Evolutionary conservation across 2,797 vertebrate genomes (phyloP), one percentile per base, ranked within the genome.

Genomic region (Arremon aurantiirostris): DNA sequence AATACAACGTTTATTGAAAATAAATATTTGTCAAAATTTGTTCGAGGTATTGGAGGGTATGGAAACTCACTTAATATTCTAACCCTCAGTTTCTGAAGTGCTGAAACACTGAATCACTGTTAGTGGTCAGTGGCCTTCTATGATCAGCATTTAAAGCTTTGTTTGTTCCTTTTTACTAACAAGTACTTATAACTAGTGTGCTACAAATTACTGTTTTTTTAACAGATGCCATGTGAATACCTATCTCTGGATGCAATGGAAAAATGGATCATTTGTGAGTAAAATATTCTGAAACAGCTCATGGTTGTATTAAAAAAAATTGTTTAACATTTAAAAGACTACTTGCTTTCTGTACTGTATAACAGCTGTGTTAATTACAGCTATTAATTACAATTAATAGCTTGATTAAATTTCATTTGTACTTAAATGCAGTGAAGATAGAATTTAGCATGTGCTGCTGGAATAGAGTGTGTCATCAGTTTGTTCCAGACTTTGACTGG

Each of bases 241-340:
- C 98, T 99, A 19, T 99, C 99, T 53, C 97, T 99, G 98, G 99
- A 99, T 96, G 85, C 98, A 28, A 99, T 99, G 99, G 99, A 99
- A 96, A 99, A 99, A 97, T 99, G 99, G 99, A 99, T 99, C 50
- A 99, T 99, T 84, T 99, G 99, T 99, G 98, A 99, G 99, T 99
- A 91, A 56, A 92, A 89, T 94, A 20, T 37, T 55, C 39, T 61
- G 27, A n/a, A 94, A 86, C 14, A 35, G 30, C 72, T 86, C 17
- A 0, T 30, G 35, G 1, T 59, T 86, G 4, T 44, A 20, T 57
- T 39, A n/a, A 27, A 59, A 23, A 64, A 55, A 20, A 34, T 1
- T 2, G 35, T 6, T 42, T 73, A 41, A 41, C 35, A 24, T 91
- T 49, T 79, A 63, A 28, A 91, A 27, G 39, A 30, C 14, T 35